Conservation (phyloP, 2,797 vertebrate species). For the Hylomyscus alleni region DNA sequence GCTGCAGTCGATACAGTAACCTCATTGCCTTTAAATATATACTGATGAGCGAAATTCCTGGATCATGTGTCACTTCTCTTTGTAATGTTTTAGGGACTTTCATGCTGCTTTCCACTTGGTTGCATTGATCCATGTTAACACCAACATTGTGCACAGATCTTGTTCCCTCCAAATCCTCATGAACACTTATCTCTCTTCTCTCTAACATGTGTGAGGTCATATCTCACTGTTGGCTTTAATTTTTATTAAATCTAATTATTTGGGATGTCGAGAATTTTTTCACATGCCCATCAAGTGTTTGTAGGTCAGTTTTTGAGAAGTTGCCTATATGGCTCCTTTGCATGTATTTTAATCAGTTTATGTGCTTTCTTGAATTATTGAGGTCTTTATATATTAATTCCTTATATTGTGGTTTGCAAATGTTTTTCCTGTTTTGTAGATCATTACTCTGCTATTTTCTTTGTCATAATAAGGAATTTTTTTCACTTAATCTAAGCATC, state of each 20-base stretch:
- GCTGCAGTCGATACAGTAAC: too few relatives aligned
- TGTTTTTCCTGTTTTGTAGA: not conserved
- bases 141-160: not conserved
- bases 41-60: not conserved
- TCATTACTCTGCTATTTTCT: not conserved
- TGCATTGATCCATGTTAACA: not conserved
- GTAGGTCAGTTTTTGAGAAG: slow-evolving; percentile 1
- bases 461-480: not conserved
- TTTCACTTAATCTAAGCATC: not conserved
- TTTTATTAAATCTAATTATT: not conserved
- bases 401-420: not conserved
- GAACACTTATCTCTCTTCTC: not conserved
- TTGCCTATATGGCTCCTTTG: not conserved
- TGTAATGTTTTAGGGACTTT: not conserved
- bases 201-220: not conserved
- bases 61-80: not conserved
- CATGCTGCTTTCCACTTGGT: not conserved
- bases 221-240: not conserved
- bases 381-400: not conserved
- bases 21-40: not conserved
- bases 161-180: not conserved
- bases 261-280: not conserved
- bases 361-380: not conserved
- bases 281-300: not conserved
- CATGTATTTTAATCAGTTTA: not conserved